Evolutionary conservation across 2,113 vertebrate genomes (phyloP).

Genomic region (Emydocephalus ijimae): DNA sequence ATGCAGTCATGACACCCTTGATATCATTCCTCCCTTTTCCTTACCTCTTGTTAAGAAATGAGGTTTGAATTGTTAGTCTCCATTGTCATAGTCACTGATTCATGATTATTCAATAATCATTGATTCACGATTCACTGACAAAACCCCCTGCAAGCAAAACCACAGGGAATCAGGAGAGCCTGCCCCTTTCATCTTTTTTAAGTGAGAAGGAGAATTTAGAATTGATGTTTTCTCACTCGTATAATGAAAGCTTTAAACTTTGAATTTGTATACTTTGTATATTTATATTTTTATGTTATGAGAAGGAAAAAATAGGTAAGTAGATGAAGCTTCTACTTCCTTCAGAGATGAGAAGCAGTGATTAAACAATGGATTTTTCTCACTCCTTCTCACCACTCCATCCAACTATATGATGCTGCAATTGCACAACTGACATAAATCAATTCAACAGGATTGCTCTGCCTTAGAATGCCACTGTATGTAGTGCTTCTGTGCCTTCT

Average conservation of each 20-base stretch:
- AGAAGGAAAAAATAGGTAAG: background rate
- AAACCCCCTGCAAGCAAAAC: background rate
- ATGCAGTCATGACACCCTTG: background rate
- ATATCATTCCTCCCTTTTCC: background rate
- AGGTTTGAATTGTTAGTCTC: background rate
- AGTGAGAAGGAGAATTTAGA: background rate
- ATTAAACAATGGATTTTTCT: background rate
- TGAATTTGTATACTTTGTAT: background rate
- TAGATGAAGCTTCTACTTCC: background rate
- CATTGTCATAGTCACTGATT: background rate
- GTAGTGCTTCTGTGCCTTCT: background rate
- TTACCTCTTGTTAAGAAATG: background rate
- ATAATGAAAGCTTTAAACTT: background rate
- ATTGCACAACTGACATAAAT: background rate
- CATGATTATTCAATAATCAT: background rate
- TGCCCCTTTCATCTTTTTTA: background rate
- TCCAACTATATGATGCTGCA: background rate
- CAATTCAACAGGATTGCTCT: background rate
- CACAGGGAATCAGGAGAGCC: background rate
- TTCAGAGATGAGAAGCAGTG: background rate
- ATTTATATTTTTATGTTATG: background rate
- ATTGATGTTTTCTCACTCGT: background rate
- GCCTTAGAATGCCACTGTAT: background rate
- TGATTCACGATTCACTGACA: background rate
- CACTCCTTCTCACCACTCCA: background rate